Evolutionary conservation across 2,888 invertebrate species (phyloP).

Genomic region (Melikaiella ostensackeni): DNA sequence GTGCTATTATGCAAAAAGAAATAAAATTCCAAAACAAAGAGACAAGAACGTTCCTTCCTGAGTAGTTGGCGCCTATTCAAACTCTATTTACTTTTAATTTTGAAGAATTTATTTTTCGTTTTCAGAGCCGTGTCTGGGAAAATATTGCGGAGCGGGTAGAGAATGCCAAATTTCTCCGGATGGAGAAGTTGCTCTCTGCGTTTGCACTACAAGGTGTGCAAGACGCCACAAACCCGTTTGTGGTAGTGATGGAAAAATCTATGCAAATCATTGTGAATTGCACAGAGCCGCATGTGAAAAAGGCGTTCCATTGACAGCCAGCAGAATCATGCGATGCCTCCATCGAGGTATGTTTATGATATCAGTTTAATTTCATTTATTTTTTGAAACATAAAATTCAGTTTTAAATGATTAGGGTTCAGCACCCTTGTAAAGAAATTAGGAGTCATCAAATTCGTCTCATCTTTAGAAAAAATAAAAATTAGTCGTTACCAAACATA

Average conservation of each 20-base stretch:
- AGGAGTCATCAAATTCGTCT: no score
- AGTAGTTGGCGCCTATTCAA: no score
- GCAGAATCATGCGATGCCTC: constrained; percentile 71
- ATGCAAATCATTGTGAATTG: constrained; percentile 84
- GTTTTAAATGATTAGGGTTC: no score
- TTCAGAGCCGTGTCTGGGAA: constrained; percentile 82
- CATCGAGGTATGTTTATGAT: constrained; percentile 58
- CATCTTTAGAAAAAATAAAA: no score
- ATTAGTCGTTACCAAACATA: no score
- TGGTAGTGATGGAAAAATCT: constrained; percentile 83
- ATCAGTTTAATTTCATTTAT: no score
- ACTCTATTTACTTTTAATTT: constrained; percentile 28
- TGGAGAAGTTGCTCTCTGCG: constrained; percentile 80
- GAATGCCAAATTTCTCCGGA: constrained; percentile 80
- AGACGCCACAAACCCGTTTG: constrained; percentile 81
- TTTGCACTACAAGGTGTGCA: constrained; percentile 81
- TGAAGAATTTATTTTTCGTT: constrained; percentile 52
- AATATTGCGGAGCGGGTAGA: constrained; percentile 83
- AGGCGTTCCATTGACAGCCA: constrained; percentile 78
- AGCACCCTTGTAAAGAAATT: no score
- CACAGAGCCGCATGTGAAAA: constrained; percentile 82
- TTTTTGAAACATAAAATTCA: no score
- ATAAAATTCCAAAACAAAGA: no score
- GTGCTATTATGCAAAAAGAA: no score
- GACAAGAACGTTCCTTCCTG: no score